These are phyloP conservation scores for Phrynosoma platyrhinos DNA, from an alignment of 2,113 vertebrate genomes.

Conservation along the genomic window DNA sequence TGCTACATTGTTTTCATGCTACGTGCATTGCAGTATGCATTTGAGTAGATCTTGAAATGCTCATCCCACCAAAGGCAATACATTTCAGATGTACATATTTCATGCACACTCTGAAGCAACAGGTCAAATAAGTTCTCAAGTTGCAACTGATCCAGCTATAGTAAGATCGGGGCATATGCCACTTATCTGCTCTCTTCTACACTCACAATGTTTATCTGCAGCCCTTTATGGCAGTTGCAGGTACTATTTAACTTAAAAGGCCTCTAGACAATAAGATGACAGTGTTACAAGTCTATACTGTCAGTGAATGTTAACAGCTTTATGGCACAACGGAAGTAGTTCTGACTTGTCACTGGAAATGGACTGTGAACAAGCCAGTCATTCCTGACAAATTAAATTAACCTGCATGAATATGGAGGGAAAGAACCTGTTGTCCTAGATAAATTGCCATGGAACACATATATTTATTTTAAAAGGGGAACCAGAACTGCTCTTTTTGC, in stretches of 20 bases:
- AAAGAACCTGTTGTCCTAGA: neutral
- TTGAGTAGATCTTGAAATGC: neutral
- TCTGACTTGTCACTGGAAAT: slow-evolving; percentile 31
- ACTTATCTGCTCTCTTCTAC: slow-evolving; percentile 2
- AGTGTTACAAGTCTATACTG: neutral
- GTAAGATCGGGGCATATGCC: neutral
- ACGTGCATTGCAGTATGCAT: neutral
- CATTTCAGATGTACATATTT: neutral
- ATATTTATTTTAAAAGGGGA: neutral
- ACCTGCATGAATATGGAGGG: slow-evolving; percentile 41
- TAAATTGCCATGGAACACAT: neutral
- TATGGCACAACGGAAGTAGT: neutral
- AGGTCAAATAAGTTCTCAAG: slow-evolving; percentile 7
- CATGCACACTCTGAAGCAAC: neutral
- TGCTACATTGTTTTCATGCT: neutral
- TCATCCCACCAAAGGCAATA: too few species aligned
- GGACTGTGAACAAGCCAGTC: neutral
- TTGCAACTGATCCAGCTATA: neutral
- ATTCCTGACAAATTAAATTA: slow-evolving; percentile 30
- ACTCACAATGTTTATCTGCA: neutral
- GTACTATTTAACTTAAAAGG: neutral
- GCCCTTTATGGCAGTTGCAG: neutral
- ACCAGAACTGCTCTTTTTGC: neutral
- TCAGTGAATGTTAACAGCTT: neutral
- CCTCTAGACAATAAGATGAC: neutral